A percentile compares a stretch with the other conserved stretches of the same genome.
Conservation (phyloP, 2,888 invertebrate genomes). For the Campoplex nolae region DNA sequence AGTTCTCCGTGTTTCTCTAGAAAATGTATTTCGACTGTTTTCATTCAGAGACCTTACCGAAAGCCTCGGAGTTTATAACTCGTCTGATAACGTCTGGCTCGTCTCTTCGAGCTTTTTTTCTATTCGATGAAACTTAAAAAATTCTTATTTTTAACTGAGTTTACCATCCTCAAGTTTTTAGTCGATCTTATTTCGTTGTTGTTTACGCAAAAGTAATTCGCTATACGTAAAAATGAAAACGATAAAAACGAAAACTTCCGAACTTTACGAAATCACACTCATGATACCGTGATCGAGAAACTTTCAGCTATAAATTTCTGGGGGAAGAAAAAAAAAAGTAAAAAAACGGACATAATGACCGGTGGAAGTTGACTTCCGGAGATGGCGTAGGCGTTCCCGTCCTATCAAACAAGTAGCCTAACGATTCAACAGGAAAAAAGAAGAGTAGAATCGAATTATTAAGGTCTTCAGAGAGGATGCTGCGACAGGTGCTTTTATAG, state of each 20-base stretch:
- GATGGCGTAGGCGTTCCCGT: slow-evolving; percentile 47
- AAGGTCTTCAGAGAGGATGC: slow-evolving; percentile 2
- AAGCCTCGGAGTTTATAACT: not conserved
- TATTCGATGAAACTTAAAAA: not conserved
- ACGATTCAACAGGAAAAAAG: slow-evolving; percentile 1
- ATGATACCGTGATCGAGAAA: not conserved
- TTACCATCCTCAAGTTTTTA: too few relatives aligned
- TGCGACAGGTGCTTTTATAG: not conserved
- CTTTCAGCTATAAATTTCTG: slow-evolving; percentile 8
- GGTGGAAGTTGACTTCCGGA: too few relatives aligned
- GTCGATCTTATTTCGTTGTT: too few relatives aligned
- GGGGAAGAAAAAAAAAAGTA: slow-evolving; percentile 29
- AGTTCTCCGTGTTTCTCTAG: not conserved
- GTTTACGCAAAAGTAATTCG: too few relatives aligned
- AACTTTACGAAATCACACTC: too few relatives aligned
- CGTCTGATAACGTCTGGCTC: not conserved
- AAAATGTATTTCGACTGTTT: not conserved
- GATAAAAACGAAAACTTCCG: too few relatives aligned
- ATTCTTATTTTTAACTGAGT: not conserved
- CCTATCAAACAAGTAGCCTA: slow-evolving; percentile 74
- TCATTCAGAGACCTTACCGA: not conserved
- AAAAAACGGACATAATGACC: slow-evolving; percentile 10
- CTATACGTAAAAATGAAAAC: too few relatives aligned
- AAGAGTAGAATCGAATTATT: not conserved
- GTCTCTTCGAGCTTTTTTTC: not conserved